Percentiles rank a stretch among this genome's conserved stretches.
Evolutionary conservation across 1,140 invertebrate genomes (phyloP).

Genomic region (Xylocopa sonorina): DNA sequence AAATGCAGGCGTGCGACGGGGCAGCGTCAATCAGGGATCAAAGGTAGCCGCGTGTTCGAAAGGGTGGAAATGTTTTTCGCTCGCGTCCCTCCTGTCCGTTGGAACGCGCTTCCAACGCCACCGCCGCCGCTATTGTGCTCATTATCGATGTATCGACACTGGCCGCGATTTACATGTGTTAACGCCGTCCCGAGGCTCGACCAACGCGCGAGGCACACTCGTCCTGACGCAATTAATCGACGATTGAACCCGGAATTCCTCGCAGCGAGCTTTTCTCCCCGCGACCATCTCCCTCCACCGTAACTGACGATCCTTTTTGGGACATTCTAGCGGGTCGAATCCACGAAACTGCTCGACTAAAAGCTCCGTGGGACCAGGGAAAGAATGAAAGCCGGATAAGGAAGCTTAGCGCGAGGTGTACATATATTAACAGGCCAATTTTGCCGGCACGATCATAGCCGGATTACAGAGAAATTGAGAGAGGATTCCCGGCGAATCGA

Average conservation of each 20-base stretch:
- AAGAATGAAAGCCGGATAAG: no score
- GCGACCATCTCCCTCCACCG: no score
- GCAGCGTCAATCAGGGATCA: constrained; percentile 26
- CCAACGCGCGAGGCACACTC: background rate
- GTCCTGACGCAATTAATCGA: constrained; percentile 33
- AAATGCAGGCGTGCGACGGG: background rate
- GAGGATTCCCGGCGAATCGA: no score
- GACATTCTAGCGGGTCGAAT: no score
- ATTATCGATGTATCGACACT: constrained; percentile 38
- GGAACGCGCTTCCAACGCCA: background rate
- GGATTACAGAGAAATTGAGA: no score
- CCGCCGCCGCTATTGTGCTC: constrained; percentile 34
- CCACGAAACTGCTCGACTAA: no score
- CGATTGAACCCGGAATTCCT: constrained; percentile 20
- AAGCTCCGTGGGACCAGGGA: no score
- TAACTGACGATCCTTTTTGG: no score
- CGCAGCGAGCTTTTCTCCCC: no score
- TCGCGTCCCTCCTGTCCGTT: background rate
- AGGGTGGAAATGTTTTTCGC: constrained; percentile 33
- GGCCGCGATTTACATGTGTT: constrained; percentile 30
- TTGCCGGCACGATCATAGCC: no score
- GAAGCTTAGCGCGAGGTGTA: no score
- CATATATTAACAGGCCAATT: no score
- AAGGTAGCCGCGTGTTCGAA: constrained; percentile 5
- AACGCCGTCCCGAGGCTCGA: constrained; percentile 15